phyloP scores from a whole-genome alignment of 2,888 invertebrate species.

The Caenorhabditis macrosperma region DNA sequence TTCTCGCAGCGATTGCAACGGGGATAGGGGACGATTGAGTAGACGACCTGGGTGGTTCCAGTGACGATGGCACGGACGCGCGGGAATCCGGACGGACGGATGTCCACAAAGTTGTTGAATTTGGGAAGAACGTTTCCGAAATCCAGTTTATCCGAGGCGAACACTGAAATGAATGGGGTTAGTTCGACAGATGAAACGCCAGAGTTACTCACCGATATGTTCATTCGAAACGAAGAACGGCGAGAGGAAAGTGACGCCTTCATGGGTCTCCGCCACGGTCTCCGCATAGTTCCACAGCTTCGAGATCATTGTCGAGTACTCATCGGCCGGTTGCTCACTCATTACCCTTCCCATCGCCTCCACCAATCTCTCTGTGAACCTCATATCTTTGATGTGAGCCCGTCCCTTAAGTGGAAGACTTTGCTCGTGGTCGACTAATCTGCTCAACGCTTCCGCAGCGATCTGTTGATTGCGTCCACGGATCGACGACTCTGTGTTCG shows the following conservation, averaged over 20 bases:
- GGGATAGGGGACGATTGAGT: conserved; percentile 62
- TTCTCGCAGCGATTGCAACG: conserved; percentile 64
- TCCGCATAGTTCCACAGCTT: conserved; percentile 69
- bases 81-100: conserved; percentile 56
- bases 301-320: conserved; percentile 62
- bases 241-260: conserved; percentile 60
- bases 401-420: conserved; percentile 25
- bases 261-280: conserved; percentile 61
- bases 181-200: no score
- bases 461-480: conserved; percentile 67
- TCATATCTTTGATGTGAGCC: conserved; percentile 62
- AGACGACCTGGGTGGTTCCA: conserved; percentile 62
- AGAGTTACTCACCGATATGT: conserved; percentile 67
- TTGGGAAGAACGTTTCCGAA: conserved; percentile 65
- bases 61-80: conserved; percentile 44
- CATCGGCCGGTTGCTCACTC: conserved; percentile 60
- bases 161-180: conserved; percentile 56
- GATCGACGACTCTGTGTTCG: conserved; percentile 60
- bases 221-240: conserved; percentile 64
- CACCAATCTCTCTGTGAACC: conserved; percentile 61
- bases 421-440: conserved; percentile 63
- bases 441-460: conserved; percentile 59
- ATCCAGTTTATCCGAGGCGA: conserved; percentile 66
- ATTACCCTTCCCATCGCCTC: conserved; percentile 61
- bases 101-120: conserved; percentile 70